Evolutionary conservation across 2,113 vertebrate genomes (phyloP), one percentile per base, ranked within the genome.

Genomic region (Axis porcinus): DNA sequence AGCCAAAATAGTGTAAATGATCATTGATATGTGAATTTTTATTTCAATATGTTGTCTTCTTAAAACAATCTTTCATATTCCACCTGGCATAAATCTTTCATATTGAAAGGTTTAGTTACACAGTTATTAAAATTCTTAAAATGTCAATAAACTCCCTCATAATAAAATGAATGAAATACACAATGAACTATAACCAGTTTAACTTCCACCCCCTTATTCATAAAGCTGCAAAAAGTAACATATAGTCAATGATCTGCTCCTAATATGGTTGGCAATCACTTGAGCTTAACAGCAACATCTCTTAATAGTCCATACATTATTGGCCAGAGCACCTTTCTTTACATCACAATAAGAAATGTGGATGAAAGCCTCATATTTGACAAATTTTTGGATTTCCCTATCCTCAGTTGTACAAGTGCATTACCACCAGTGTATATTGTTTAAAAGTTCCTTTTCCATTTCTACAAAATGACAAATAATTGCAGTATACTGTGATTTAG

Each of bases 261-360:
- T 40, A 74, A 40, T 40, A 6, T 13, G 67, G 19, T 23, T 40
- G n/a, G 19, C 27, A 17, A 43, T 17, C 6, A 0, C 2, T 16
- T 17, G 2, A 15, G 12, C 28, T 94, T 28, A 47, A 23, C 19
- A 52, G 14, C 12, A 13, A 12, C 7, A 14, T 36, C 6, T 25
- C 3, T 28, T 23, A 3, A 47, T 6, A 23, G 21, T 28, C 15
- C 21, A 2, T 0, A 19, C 1, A 5, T 33, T 2, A 4, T 17
- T 0, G 13, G 1, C 28, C 28, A 28, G 12, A 25, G 5, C 10
- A 0, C 2, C 9, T 10, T 25, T 67, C 2, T 28, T 47, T 4
- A 6, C 10, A 33, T 5, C 3, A 17, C 17, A 23, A 8, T 47
- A 7, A 7, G 5, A 50, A 27, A 47, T 0, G 3, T 36, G 25